These are phyloP conservation scores for Gymnocheta viridis DNA, from an alignment of 2,888 invertebrate species.

Conservation along the genomic window DNA sequence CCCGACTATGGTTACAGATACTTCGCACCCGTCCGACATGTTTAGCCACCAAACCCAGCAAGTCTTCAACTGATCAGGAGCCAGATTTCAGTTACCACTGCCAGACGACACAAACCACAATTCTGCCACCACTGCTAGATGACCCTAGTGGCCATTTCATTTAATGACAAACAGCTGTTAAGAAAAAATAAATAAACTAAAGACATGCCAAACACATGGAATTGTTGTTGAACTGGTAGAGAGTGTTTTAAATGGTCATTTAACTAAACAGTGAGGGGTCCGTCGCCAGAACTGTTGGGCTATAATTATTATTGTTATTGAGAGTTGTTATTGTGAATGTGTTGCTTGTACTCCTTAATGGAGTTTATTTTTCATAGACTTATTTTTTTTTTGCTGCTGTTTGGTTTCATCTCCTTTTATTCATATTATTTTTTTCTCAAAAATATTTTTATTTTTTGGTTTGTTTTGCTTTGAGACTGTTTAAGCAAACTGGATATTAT, in stretches of 20 bases:
- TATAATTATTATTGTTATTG: not conserved
- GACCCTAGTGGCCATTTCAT: not conserved
- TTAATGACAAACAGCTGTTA: not conserved
- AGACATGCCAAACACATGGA: not conserved
- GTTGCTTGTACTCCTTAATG: slow-evolving; percentile 4
- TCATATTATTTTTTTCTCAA: not conserved
- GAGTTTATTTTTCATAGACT: not conserved
- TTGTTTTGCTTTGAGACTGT: slow-evolving; percentile 42
- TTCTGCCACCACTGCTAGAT: too few species aligned
- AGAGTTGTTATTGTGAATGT: not conserved
- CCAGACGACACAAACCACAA: too few species aligned
- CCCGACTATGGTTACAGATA: too few species aligned
- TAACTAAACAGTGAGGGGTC: not conserved
- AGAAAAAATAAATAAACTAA: too few species aligned
- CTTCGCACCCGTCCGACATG: too few species aligned
- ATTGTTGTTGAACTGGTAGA: not conserved
- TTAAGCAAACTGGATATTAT: slow-evolving; percentile 38
- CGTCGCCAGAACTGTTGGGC: not conserved
- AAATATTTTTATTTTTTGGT: not conserved
- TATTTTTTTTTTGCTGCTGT: too few species aligned
- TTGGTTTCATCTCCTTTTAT: not conserved
- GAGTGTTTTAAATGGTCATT: not conserved
- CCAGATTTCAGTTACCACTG: too few species aligned
- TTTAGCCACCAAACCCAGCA: too few species aligned
- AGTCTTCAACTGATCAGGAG: too few species aligned